A percentile compares a stretch with the other conserved stretches of the same genome.
Conservation (phyloP, 2,888 invertebrate genomes). For the Epinotia brunnichana region DNA sequence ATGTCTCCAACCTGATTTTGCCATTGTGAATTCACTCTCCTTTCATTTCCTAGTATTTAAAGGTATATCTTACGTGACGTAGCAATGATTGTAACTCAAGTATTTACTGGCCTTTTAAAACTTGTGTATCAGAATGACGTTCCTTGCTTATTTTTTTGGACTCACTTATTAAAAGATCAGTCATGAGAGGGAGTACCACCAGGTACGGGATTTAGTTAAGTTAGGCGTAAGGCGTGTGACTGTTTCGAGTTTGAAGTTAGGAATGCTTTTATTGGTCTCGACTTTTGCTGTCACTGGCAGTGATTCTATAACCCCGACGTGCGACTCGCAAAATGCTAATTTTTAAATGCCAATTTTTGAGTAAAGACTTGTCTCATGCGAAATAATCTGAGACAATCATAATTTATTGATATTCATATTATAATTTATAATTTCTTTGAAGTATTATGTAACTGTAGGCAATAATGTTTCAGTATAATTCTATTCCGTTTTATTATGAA, state of each 20-base stretch:
- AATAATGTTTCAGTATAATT: conserved; percentile 63
- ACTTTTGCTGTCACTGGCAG: conserved; percentile 61
- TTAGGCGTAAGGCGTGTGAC: conserved; percentile 75
- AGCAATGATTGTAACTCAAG: conserved; percentile 74
- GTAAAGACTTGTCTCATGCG: conserved; percentile 46
- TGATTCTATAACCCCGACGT: conserved; percentile 70
- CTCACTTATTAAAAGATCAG: conserved; percentile 54
- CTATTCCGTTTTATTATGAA: conserved; percentile 65
- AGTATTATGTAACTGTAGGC: conserved; percentile 61
- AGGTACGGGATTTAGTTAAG: conserved; percentile 69
- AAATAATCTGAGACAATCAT: conserved; percentile 63
- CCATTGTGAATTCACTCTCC: conserved; percentile 45
- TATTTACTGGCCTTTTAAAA: conserved; percentile 75
- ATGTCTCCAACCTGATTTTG: conserved; percentile 51
- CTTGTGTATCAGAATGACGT: conserved; percentile 67
- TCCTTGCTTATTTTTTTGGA: conserved; percentile 65
- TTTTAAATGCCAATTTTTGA: conserved; percentile 44
- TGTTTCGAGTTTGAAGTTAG: conserved; percentile 67
- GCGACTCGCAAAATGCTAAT: conserved; percentile 44
- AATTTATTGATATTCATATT: conserved; percentile 62
- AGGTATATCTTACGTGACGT: conserved; percentile 74
- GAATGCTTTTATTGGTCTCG: conserved; percentile 59
- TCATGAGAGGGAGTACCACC: conserved; percentile 62
- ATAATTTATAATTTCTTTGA: conserved; percentile 60
- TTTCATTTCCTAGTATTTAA: conserved; percentile 69